phyloP scores from a whole-genome alignment of 1,140 invertebrate species.

The Hyposmocoma kahamanoa region DNA sequence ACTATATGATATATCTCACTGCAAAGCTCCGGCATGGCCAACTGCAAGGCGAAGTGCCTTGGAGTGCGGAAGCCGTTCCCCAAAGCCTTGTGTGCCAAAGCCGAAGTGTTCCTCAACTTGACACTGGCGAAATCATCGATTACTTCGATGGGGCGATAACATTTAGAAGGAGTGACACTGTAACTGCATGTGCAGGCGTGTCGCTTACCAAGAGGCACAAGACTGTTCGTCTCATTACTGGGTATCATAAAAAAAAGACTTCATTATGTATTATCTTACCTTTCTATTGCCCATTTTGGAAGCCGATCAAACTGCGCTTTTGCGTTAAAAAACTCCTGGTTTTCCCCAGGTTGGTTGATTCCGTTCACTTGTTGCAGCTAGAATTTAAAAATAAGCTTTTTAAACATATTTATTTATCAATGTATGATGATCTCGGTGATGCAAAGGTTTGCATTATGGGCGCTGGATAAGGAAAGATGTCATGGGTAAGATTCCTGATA shows the following conservation, averaged over 20 bases:
- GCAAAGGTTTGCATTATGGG: background rate
- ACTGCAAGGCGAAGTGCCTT: no score
- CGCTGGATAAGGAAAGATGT: background rate
- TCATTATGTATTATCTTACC: slow-evolving; percentile 21
- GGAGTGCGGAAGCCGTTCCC: no score
- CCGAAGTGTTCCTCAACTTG: background rate
- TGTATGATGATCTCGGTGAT: background rate
- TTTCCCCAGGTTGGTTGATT: slow-evolving; percentile 7
- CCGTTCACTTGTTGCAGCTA: background rate
- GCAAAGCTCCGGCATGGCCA: no score
- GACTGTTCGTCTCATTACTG: no score
- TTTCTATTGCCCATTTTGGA: slow-evolving; percentile 63
- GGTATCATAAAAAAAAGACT: no score
- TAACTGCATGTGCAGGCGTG: background rate
- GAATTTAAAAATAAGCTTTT: background rate
- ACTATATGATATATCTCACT: no score
- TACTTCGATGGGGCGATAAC: background rate
- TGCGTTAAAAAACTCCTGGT: background rate
- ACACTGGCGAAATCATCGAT: background rate
- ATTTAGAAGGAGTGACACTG: background rate
- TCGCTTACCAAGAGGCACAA: background rate
- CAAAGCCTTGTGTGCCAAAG: no score
- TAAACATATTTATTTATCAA: background rate
- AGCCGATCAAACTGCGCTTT: slow-evolving; percentile 19
- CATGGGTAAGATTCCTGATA: background rate